phyloP scores from a whole-genome alignment of 2,797 vertebrate genomes.

The Chiroxiphia lanceolata region DNA sequence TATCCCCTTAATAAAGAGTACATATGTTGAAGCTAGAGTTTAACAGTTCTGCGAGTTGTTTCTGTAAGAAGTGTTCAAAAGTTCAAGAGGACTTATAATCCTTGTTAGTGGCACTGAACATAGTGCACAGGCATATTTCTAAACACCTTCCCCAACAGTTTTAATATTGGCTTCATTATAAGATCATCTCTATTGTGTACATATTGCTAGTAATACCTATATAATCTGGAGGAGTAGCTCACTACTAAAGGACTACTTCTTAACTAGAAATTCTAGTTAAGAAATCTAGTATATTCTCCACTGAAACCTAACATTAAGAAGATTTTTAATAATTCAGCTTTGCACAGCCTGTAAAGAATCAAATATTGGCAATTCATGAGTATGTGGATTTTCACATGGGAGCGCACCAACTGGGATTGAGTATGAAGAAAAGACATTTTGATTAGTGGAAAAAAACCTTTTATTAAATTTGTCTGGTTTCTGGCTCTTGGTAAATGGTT shows the following conservation, averaged over 20 bases:
- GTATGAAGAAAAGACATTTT: not conserved
- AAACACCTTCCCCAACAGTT: not conserved
- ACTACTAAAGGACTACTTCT: not conserved
- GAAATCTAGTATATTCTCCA: not conserved
- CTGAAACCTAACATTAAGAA: not conserved
- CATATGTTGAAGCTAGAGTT: not conserved
- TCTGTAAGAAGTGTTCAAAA: not conserved
- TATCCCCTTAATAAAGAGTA: not conserved
- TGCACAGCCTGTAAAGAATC: not conserved
- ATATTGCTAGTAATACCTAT: not conserved
- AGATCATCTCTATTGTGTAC: not conserved
- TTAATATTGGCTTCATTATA: not conserved
- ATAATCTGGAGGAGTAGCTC: not conserved
- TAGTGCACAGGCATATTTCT: too few species aligned
- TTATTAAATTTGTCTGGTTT: not conserved
- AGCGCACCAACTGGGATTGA: not conserved
- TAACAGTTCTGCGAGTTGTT: not conserved
- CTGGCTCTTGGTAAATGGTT: not conserved
- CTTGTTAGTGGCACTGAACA: not conserved
- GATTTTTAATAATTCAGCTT: not conserved
- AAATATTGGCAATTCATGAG: not conserved
- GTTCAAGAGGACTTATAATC: not conserved
- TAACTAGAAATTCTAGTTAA: not conserved
- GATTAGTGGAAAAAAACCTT: not conserved
- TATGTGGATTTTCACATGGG: not conserved